Conservation (phyloP, 1,140 invertebrate species). For the Drosophila sp. region DNA sequence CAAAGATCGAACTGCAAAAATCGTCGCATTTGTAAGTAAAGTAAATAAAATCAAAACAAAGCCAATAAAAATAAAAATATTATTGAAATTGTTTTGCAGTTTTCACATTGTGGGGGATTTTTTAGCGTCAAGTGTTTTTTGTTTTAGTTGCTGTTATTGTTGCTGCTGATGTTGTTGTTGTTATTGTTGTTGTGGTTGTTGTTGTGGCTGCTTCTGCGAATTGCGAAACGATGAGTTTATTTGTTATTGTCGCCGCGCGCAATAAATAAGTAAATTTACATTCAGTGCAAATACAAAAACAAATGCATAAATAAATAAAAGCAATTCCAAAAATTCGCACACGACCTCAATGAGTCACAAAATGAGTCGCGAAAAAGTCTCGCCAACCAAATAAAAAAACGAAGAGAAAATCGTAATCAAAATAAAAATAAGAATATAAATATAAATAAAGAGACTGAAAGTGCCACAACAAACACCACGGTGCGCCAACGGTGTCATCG, state of each 20-base stretch:
- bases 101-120: conserved; percentile 44
- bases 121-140: conserved; percentile 33
- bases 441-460: conserved; percentile 23
- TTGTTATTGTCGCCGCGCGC: conserved; percentile 50
- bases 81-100: conserved; percentile 44
- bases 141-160: too few relatives aligned
- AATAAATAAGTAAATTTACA: conserved; percentile 80
- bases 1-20: conserved; percentile 29
- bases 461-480: conserved; percentile 26
- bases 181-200: conserved; percentile 47
- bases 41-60: conserved; percentile 5
- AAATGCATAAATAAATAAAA: conserved; percentile 81
- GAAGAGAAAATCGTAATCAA: too few relatives aligned
- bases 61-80: conserved; percentile 26
- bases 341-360: conserved; percentile 78
- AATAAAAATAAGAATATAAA: conserved; percentile 14
- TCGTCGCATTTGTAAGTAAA: conserved; percentile 39
- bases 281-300: conserved; percentile 77
- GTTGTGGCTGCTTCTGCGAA: conserved; percentile 55
- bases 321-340: conserved; percentile 81
- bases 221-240: conserved; percentile 48
- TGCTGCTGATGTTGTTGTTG: too few relatives aligned
- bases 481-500: conserved; percentile 22
- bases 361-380: conserved; percentile 10
- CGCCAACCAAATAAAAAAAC: neutral